Base-by-base conservation (phyloP, 2,797 vertebrate species). In the Phoeniculus purpureus region DNA sequence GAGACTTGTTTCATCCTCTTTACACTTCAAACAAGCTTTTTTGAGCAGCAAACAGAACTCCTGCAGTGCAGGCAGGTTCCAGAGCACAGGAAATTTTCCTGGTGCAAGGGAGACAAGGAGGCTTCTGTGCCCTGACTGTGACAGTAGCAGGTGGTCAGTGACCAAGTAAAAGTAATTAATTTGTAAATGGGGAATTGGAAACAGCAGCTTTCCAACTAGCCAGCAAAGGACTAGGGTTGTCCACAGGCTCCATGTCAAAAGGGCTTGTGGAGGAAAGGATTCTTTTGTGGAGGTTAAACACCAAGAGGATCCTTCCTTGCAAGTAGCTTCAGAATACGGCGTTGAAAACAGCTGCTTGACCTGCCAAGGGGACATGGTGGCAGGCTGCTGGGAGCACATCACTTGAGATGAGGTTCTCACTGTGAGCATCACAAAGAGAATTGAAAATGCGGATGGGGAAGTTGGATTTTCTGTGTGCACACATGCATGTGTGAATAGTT, bases 11-110 rank as follows among this genome's bases (percentile, higher is more conserved):
- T 87, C 71, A 51, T 89, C 85, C 22, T 2, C 71, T 94, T 91
- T 93, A 79, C 67, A 84, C 70, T 93, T 95, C 91, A 93, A 93
- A 91, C 76, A 79, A 81, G 85, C 12, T 78, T 78, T 92, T 87
- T 58, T 72, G 50, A 92, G 85, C 80, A 85, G 73, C 85, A 87
- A 83, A 92, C 81, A 75, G 84, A 94, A 47, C 73, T 92, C 73
- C 89, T 75, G 82, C 3, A 1, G 79, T 3, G 29, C 85, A 85
- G 70, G 62, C 37, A 2, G 34, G 74, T 93, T 95, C 82, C 80
- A 86, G 70, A 89, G 71, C 73, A 58, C 70, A 32, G 66, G 25
- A 85, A 64, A 29, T 94, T 93, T 93, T 89, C 19, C 66, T 3
- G 4, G 54, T 71, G 70, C 2, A 8, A 87, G 62, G 50, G 21